A percentile compares a stretch with the other conserved stretches of the same genome.
These are phyloP conservation scores for Pygoscelis antarcticus DNA, from an alignment of 2,113 vertebrate species.

Conservation along the genomic window DNA sequence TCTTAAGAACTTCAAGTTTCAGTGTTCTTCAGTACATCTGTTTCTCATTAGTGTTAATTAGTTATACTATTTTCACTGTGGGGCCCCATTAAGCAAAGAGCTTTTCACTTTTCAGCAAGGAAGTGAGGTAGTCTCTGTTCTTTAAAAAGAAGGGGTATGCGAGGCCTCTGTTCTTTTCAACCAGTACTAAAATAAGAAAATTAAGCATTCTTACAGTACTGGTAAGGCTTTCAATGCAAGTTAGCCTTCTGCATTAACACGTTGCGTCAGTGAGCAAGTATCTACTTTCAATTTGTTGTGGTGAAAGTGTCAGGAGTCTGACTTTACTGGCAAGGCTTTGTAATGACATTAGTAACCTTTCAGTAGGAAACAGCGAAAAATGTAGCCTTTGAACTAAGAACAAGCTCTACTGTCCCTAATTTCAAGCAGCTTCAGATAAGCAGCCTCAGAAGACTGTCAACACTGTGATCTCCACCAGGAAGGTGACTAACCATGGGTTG, in stretches of 20 bases:
- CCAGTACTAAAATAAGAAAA: not conserved
- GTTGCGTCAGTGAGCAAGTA: not conserved
- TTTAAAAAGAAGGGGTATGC: not conserved
- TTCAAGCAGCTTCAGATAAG: not conserved
- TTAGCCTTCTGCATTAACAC: not conserved
- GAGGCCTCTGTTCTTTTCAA: not conserved
- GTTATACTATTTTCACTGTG: conserved; percentile 25
- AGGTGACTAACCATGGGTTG: not conserved
- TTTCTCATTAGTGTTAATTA: conserved; percentile 47
- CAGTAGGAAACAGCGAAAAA: not conserved
- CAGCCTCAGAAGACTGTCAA: not conserved
- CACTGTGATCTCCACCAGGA: not conserved
- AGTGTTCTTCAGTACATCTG: conserved; percentile 23
- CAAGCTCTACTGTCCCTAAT: not conserved
- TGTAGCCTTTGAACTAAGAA: not conserved
- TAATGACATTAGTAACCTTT: not conserved
- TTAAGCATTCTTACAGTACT: not conserved
- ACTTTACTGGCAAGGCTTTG: not conserved
- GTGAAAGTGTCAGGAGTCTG: not conserved
- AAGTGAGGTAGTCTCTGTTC: not conserved
- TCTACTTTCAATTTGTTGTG: not conserved
- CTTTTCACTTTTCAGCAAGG: conserved; percentile 33
- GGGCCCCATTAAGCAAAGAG: conserved; percentile 22
- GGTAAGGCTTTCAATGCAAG: not conserved
- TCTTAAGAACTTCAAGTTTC: conserved; percentile 9